phyloP scores from a whole-genome alignment of 37 sponge, comb jelly and placozoan species.

The Eunapius fragilis region DNA sequence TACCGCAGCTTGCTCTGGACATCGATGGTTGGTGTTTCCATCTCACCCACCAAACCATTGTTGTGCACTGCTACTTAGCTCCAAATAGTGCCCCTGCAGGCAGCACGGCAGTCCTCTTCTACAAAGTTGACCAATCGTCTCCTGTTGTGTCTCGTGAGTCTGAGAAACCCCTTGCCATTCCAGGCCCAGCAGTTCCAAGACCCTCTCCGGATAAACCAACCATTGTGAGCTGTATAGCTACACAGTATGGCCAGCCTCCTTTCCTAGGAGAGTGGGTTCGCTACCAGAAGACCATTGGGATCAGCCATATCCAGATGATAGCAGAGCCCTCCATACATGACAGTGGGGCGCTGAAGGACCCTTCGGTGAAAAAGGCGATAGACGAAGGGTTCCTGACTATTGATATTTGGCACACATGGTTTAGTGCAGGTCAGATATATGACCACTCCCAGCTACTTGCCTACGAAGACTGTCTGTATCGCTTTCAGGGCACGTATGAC shows the following conservation, averaged over 20 bases:
- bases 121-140: neutral
- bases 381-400: conserved; percentile 18
- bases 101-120: neutral
- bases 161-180: neutral
- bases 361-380: neutral
- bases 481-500: conserved; percentile 31
- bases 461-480: conserved; percentile 42
- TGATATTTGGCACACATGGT: conserved; percentile 26
- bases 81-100: neutral
- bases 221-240: neutral
- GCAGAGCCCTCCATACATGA: neutral
- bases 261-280: neutral
- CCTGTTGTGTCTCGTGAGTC: neutral
- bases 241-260: conserved; percentile 2
- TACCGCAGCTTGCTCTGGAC: neutral
- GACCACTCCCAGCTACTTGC: conserved; percentile 31
- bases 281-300: conserved; percentile 11
- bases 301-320: conserved; percentile 10
- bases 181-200: neutral
- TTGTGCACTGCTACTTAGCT: conserved; percentile 8
- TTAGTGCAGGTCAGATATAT: conserved; percentile 3
- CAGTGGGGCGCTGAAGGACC: neutral
- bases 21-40: neutral
- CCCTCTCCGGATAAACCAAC: neutral
- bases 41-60: neutral